Conservation (phyloP, 2,113 vertebrate genomes). For the Apodemus sylvaticus region DNA sequence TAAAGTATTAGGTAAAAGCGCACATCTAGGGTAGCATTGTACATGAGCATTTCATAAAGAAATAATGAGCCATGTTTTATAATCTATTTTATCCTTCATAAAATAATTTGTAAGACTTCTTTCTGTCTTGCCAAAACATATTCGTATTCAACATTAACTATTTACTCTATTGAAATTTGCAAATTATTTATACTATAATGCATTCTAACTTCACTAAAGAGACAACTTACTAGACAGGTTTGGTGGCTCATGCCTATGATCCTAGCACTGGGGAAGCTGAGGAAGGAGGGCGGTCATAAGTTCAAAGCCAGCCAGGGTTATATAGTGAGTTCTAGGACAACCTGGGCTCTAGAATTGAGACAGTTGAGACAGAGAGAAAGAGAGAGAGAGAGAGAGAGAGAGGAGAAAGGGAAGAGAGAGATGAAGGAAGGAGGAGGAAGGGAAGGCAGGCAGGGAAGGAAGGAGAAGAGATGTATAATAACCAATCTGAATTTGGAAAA, state of each 20-base stretch:
- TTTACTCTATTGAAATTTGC: not conserved
- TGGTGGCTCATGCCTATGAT: not conserved
- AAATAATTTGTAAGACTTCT: not conserved
- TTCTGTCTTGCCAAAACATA: not conserved
- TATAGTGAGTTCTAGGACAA: not conserved
- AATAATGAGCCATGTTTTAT: not conserved
- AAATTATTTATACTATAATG: not conserved
- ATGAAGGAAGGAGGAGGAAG: not conserved
- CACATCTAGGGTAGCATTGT: not conserved
- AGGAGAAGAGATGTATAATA: not conserved
- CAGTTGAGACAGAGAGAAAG: no score
- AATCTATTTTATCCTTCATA: not conserved
- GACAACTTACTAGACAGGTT: not conserved
- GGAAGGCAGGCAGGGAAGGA: not conserved
- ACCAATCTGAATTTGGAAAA: slow-evolving; percentile 11
- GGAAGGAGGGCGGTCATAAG: not conserved
- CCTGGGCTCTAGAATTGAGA: not conserved
- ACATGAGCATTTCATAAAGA: not conserved
- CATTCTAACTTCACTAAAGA: not conserved
- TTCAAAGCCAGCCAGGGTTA: not conserved
- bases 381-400: not conserved
- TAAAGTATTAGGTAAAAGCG: not conserved
- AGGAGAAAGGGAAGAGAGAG: not conserved
- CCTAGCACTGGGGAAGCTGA: not conserved
- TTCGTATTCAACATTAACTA: not conserved